These are phyloP conservation scores for Rhopilema esculentum DNA, from an alignment of 30 jellyfish, hydroid and myxozoan species.

Conservation along the genomic window DNA sequence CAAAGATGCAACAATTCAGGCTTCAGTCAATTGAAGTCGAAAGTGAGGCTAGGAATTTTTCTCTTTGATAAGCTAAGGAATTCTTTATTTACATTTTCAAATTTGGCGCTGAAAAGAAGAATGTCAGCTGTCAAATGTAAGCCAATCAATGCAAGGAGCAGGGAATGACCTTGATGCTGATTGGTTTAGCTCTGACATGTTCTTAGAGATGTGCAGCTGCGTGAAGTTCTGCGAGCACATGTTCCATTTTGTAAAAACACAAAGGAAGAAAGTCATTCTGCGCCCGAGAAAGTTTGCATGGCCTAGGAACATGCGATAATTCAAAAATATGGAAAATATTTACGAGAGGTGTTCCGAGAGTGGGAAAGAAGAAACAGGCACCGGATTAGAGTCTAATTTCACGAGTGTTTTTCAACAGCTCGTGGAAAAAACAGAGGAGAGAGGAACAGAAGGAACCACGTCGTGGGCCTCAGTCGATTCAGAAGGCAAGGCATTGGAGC, in stretches of 20 bases:
- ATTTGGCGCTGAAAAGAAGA: slow-evolving; percentile 54
- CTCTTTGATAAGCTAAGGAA: background rate
- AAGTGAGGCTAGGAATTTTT: background rate
- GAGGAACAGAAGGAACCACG: background rate
- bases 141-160: slow-evolving; percentile 20
- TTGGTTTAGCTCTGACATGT: slow-evolving; percentile 44
- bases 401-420: slow-evolving; percentile 40
- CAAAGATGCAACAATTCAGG: too few species aligned
- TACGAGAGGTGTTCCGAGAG: slow-evolving; percentile 18
- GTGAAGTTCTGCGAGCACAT: slow-evolving; percentile 45
- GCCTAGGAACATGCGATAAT: slow-evolving; percentile 12
- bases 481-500: background rate
- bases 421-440: slow-evolving; percentile 17
- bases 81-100: slow-evolving; percentile 56
- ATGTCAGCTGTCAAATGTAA: background rate
- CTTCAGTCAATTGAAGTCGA: too few species aligned
- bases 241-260: slow-evolving; percentile 36
- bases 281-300: slow-evolving; percentile 11
- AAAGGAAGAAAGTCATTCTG: slow-evolving; percentile 20
- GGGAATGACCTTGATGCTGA: slow-evolving; percentile 61
- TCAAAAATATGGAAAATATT: slow-evolving; percentile 65
- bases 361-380: slow-evolving; percentile 16
- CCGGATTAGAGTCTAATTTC: slow-evolving; percentile 27
- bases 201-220: slow-evolving; percentile 51
- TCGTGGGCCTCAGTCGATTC: background rate